phyloP scores from a whole-genome alignment of 2,888 invertebrate genomes.

The Merodon equestris region DNA sequence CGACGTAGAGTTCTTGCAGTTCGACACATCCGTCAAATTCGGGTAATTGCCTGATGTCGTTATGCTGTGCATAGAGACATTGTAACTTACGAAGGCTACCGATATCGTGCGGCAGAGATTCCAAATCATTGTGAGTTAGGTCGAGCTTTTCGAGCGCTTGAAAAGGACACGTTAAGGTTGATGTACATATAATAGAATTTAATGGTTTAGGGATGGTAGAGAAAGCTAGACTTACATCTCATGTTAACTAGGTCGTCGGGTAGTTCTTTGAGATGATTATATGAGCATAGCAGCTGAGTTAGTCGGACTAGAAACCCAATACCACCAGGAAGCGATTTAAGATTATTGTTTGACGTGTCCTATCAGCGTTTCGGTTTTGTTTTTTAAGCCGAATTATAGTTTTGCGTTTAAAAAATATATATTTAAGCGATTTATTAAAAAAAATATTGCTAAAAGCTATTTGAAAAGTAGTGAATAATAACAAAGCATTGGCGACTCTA shows the following conservation, averaged over 20 bases:
- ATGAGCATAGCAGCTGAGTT: constrained; percentile 85
- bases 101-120: constrained; percentile 82
- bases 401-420: constrained; percentile 26
- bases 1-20: constrained; percentile 89
- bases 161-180: background rate
- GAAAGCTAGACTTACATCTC: constrained; percentile 82
- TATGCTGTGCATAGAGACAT: constrained; percentile 88
- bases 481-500: no score
- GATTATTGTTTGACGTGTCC: constrained; percentile 89
- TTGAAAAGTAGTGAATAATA: background rate
- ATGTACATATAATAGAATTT: background rate
- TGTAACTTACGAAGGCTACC: constrained; percentile 88
- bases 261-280: constrained; percentile 86
- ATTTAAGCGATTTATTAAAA: constrained; percentile 26
- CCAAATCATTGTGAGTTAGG: constrained; percentile 86
- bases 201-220: background rate
- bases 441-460: constrained; percentile 34
- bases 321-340: constrained; percentile 87
- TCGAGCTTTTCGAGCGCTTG: constrained; percentile 84
- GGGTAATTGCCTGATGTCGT: constrained; percentile 87
- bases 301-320: constrained; percentile 91
- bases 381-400: constrained; percentile 44
- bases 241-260: constrained; percentile 90
- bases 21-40: constrained; percentile 87
- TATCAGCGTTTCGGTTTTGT: constrained; percentile 74